A percentile compares a stretch with the other conserved stretches of the same genome.
These are phyloP conservation scores for Cryptocheilus praepositus DNA, from an alignment of 2,888 invertebrate species.

Conservation along the genomic window DNA sequence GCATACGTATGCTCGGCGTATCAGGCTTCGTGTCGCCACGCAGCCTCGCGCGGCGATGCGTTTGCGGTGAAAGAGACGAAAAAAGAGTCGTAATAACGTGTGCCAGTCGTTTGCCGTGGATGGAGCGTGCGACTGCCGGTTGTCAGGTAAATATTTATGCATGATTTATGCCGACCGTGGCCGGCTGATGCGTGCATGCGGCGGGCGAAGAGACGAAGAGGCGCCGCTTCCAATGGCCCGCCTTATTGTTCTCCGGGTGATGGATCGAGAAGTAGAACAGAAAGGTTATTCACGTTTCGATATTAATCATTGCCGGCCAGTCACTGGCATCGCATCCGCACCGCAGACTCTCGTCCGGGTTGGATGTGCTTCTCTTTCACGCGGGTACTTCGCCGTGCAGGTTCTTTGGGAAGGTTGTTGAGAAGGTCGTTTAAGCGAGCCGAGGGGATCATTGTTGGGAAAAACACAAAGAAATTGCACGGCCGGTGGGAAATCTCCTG, in stretches of 20 bases:
- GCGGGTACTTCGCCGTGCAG: neutral
- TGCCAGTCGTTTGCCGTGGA: conserved; percentile 9
- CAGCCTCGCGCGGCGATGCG: neutral
- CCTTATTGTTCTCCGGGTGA: conserved; percentile 40
- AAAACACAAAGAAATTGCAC: too few species aligned
- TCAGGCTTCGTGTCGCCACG: too few species aligned
- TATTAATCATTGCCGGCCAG: conserved; percentile 56
- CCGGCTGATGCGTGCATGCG: conserved; percentile 33
- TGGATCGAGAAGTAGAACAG: conserved; percentile 53
- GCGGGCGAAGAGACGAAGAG: conserved; percentile 28
- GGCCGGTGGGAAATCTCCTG: too few species aligned
- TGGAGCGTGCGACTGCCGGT: conserved; percentile 21
- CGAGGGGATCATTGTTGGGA: too few species aligned
- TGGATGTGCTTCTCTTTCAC: neutral
- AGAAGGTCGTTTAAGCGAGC: neutral
- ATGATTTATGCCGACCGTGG: conserved; percentile 58
- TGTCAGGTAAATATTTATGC: conserved; percentile 59
- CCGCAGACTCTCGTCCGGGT: neutral
- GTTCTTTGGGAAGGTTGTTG: neutral
- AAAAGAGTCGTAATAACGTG: too few species aligned
- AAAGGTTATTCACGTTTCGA: conserved; percentile 62
- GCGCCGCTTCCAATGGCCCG: conserved; percentile 21
- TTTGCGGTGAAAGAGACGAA: conserved; percentile 1
- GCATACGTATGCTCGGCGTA: neutral
- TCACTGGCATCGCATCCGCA: neutral